phyloP scores from a whole-genome alignment of 2,113 vertebrate species.

The Equus przewalskii region DNA sequence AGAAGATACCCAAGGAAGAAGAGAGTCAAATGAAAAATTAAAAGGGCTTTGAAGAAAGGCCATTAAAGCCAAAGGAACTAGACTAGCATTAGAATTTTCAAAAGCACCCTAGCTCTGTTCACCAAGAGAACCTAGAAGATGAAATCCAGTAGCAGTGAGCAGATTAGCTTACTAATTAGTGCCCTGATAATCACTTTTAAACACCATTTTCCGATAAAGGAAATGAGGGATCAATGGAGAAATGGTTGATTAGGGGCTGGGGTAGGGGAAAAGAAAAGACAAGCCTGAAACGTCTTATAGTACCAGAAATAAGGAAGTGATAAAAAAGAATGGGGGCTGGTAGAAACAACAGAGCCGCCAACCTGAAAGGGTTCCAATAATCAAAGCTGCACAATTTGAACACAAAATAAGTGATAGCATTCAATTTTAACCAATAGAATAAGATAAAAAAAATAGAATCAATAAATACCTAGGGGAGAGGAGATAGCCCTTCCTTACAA shows the following conservation, averaged over 20 bases:
- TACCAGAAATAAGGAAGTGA: background rate
- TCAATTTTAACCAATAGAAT: background rate
- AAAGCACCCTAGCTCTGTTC: background rate
- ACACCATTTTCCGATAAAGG: background rate
- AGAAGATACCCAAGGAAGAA: background rate
- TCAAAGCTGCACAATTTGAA: background rate
- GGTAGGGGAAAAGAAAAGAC: background rate
- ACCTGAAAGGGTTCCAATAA: background rate
- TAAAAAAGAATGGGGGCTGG: rapidly evolving
- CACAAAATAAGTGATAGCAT: background rate
- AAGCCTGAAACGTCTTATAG: background rate
- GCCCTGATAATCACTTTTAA: background rate
- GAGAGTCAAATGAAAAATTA: background rate
- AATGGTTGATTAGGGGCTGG: background rate
- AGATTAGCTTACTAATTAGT: background rate
- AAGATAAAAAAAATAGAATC: background rate
- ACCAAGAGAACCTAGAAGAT: background rate
- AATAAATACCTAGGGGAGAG: background rate
- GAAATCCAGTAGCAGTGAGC: background rate
- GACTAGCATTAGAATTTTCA: background rate
- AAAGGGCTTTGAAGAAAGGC: background rate
- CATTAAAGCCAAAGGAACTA: background rate
- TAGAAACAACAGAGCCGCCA: background rate
- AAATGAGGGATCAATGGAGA: background rate
- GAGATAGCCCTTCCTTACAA: background rate